A percentile compares a stretch with the other conserved stretches of the same genome.
These are phyloP conservation scores for Hephaestus fuliginosus DNA, from an alignment of 2,797 vertebrate species.

Conservation along the genomic window DNA sequence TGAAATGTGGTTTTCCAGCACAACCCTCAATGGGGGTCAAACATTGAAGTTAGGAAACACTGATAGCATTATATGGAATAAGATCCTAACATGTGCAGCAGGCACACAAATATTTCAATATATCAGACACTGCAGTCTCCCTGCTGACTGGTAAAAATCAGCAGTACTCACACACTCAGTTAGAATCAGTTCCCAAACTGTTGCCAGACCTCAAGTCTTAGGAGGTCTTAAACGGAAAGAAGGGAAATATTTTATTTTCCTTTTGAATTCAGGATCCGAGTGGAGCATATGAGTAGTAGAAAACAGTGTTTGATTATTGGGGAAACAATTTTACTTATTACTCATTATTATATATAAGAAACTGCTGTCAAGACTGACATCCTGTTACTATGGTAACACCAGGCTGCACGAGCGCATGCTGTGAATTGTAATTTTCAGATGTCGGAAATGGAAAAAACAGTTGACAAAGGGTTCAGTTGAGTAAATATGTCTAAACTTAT, in stretches of 20 bases:
- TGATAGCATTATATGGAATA: not conserved
- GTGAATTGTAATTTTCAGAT: constrained; percentile 58
- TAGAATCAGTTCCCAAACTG: not conserved
- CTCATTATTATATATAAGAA: not conserved
- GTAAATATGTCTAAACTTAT: not conserved
- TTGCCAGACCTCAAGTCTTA: not conserved
- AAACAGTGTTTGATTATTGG: constrained; percentile 5
- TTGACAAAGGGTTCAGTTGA: not conserved
- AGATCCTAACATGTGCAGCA: not conserved
- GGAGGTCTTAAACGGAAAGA: not conserved
- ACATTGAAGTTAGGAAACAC: not conserved
- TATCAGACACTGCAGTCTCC: not conserved
- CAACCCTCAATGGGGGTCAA: not conserved
- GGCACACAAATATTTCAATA: not conserved
- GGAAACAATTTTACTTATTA: constrained; percentile 1
- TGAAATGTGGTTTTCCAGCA: not conserved
- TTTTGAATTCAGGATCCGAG: not conserved
- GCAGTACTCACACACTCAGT: not conserved
- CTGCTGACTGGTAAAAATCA: not conserved
- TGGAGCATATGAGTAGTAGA: not conserved
- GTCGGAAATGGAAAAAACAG: constrained; percentile 3
- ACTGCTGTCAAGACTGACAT: constrained; percentile 20
- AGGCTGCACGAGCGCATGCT: constrained; percentile 23
- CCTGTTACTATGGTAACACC: constrained; percentile 58
- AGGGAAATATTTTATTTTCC: not conserved